These are phyloP conservation scores for Cairina moschata DNA, from an alignment of 2,113 vertebrate species.

Conservation along the genomic window DNA sequence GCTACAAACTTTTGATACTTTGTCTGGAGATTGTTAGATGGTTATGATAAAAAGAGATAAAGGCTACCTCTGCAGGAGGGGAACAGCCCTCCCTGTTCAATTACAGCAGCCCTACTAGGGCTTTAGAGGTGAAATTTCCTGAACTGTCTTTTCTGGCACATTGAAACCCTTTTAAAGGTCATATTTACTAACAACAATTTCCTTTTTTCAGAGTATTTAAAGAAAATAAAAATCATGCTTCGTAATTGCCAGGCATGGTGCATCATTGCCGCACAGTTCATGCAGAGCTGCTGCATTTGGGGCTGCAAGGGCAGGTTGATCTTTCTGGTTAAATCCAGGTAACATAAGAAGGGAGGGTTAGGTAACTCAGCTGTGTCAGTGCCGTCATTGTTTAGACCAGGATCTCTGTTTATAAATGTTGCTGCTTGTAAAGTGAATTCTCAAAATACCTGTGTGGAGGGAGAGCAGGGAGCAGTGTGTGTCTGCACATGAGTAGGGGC, in stretches of 20 bases:
- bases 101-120: neutral
- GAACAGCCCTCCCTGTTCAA: neutral
- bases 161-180: neutral
- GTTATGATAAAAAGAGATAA: neutral
- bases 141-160: neutral
- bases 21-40: neutral
- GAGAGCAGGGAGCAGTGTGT: neutral
- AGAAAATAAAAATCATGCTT: neutral
- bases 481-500: neutral
- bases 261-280: accelerated
- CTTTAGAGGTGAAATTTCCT: neutral
- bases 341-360: neutral
- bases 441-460: neutral
- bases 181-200: neutral
- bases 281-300: neutral
- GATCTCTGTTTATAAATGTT: neutral
- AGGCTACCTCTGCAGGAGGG: neutral
- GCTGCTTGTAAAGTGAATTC: neutral
- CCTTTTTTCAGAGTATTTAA: neutral
- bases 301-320: neutral
- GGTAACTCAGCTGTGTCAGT: neutral
- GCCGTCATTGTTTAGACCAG: neutral
- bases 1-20: neutral
- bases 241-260: neutral
- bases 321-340: neutral